Base-by-base conservation (phyloP, 1,140 invertebrate genomes). In the Nymphalis io region DNA sequence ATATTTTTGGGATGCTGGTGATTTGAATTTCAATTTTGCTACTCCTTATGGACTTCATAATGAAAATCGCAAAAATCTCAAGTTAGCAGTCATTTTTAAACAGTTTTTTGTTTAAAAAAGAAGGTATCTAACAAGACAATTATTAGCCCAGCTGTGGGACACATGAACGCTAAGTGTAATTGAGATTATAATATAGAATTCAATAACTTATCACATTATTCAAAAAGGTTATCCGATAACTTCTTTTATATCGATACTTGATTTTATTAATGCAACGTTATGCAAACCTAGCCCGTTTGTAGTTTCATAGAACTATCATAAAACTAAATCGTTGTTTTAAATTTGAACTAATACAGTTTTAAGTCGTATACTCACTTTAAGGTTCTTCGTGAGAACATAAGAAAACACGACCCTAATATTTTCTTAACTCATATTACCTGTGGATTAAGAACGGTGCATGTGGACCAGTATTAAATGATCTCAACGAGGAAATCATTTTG, bases 321-420 rank as follows among this genome's bases (percentile, higher is more conserved):
- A 55, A 55, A 16, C n/a, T 55, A 27, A 55, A 57, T 48, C 8
- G 57, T 27, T 13, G 27, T 42, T 51, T 38, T 68, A 60, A 68
- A 68, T 68, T 61, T 61, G 23, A 68, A 53, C 66, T 60, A 59
- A 70, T 53, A 64, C 38, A 39, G 53, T 70, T 68, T 68, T 38
- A 60, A 63, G 23, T 27, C 51, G 57, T 51, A 55, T 55, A 11
- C 40, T 40, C 66, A 16, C 20, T 60, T 21, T 12, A 68, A 53
- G 40, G 23, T 53, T 20, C 48, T 60, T 38, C 44, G 20, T 44
- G 10, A 70, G 68, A 59, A 57, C 61, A 65, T 70, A 51, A 64
- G 42, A 64, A 53, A 44, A 51, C 38, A 70, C 57, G 68, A 60
- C 57, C 53, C 46, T 39, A 51, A 65, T 70, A 70, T 58, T 40